Conservation (phyloP, 2,113 vertebrate species). For the Asarcornis scutulata region DNA sequence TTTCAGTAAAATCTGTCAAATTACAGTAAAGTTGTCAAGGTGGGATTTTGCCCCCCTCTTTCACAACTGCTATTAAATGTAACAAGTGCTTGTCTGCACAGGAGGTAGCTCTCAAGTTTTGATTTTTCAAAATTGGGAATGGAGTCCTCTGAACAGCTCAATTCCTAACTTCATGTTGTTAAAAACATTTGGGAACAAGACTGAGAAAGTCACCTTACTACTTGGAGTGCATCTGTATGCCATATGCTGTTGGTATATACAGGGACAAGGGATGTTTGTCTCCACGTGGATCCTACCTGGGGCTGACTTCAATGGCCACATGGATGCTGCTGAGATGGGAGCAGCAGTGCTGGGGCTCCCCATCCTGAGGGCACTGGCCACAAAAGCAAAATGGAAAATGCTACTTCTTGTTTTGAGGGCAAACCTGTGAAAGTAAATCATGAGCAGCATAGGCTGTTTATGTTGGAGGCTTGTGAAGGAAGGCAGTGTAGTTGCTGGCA, state of each 20-base stretch:
- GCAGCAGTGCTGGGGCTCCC: background rate
- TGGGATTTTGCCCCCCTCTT: background rate
- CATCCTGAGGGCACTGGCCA: background rate
- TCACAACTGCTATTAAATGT: background rate
- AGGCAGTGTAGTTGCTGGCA: background rate
- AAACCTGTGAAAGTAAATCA: background rate
- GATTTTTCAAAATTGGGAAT: background rate
- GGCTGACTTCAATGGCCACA: background rate
- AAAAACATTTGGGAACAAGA: background rate
- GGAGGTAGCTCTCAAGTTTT: background rate
- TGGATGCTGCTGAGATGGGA: background rate
- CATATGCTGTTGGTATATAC: too few relatives aligned
- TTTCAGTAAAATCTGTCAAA: conserved; percentile 10
- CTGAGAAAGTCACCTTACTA: background rate
- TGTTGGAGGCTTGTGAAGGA: background rate
- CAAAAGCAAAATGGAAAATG: background rate
- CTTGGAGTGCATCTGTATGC: background rate
- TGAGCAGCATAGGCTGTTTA: background rate
- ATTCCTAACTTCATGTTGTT: background rate
- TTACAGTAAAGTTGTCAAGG: background rate
- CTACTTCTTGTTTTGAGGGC: background rate
- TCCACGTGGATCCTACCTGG: background rate
- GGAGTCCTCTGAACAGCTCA: background rate
- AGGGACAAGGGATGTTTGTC: background rate
- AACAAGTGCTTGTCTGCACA: background rate